Percentiles rank a stretch among this genome's conserved stretches.
These are phyloP conservation scores for Apolygus lucorum DNA, from an alignment of 1,140 invertebrate species.

Conservation along the genomic window DNA sequence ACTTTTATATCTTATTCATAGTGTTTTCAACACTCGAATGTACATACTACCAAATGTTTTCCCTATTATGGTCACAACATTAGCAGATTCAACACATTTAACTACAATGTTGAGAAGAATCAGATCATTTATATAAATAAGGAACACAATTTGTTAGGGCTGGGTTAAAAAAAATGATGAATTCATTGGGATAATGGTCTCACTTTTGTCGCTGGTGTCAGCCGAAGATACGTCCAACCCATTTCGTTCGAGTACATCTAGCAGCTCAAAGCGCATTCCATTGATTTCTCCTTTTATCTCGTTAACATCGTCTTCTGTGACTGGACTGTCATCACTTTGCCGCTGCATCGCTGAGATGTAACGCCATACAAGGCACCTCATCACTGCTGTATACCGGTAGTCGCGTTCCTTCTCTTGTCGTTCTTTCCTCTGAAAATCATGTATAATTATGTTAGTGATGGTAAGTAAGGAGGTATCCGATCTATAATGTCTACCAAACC, in stretches of 20 bases:
- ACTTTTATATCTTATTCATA: too few species aligned
- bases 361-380: conserved; percentile 73
- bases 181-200: too few species aligned
- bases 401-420: conserved; percentile 52
- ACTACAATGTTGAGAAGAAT: too few species aligned
- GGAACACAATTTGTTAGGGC: too few species aligned
- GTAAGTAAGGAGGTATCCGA: too few species aligned
- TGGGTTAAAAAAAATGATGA: too few species aligned
- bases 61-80: too few species aligned
- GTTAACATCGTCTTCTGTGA: conserved; percentile 86
- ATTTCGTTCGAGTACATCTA: conserved; percentile 71
- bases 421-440: conserved; percentile 40
- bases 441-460: too few species aligned
- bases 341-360: conserved; percentile 71
- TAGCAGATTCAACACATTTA: too few species aligned
- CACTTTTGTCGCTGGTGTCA: conserved; percentile 60
- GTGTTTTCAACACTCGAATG: too few species aligned
- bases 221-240: conserved; percentile 62
- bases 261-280: conserved; percentile 67
- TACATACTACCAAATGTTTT: too few species aligned
- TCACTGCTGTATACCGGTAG: conserved; percentile 61
- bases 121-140: background rate
- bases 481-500: background rate
- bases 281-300: conserved; percentile 86
- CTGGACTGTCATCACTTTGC: conserved; percentile 60